Conservation (phyloP, 35 echinoderm and acorn worm genomes). For the Anneissia japonica region DNA sequence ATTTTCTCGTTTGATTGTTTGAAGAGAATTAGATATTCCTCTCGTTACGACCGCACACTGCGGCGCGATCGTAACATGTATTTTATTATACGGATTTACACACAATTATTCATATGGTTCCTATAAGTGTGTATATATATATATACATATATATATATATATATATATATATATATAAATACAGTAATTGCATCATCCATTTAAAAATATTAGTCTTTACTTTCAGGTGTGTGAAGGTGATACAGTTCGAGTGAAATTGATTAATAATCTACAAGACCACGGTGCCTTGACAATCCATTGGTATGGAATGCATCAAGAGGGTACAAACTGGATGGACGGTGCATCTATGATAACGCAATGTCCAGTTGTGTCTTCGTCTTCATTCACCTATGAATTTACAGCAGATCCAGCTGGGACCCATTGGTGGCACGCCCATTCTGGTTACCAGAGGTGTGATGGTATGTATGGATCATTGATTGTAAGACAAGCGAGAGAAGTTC, state of each 20-base stretch:
- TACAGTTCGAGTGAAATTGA: not conserved
- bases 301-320: not conserved
- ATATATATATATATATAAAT: too few relatives aligned
- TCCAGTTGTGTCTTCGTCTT: not conserved
- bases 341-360: not conserved
- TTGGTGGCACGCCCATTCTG: conserved; percentile 11
- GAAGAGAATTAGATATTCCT: too few relatives aligned
- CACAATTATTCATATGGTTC: too few relatives aligned
- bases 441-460: not conserved
- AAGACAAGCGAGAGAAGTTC: not conserved
- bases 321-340: not conserved
- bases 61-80: too few relatives aligned
- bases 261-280: not conserved
- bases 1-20: too few relatives aligned
- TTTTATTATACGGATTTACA: too few relatives aligned
- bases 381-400: not conserved
- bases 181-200: too few relatives aligned
- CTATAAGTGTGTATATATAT: too few relatives aligned
- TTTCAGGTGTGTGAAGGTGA: conserved; percentile 1
- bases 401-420: not conserved
- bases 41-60: too few relatives aligned
- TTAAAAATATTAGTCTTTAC: too few relatives aligned
- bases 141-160: too few relatives aligned
- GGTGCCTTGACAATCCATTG: not conserved
- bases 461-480: not conserved